Conservation (phyloP, 1,140 invertebrate species). For the Platyura marginata region DNA sequence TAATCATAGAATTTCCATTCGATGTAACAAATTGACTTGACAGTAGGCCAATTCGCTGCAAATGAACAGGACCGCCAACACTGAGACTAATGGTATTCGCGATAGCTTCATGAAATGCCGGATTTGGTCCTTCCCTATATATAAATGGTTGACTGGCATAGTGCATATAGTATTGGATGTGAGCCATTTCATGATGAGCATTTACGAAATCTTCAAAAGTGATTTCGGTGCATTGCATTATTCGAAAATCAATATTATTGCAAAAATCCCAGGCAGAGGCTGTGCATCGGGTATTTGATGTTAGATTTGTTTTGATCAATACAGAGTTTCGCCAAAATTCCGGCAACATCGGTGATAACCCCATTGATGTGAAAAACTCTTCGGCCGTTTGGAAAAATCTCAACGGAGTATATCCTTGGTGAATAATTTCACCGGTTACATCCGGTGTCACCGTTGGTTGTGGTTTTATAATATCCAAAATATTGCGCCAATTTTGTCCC, state of each 20-base stretch:
- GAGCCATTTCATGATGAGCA: conserved; percentile 73
- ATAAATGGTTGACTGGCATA: conserved; percentile 54
- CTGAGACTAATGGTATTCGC: conserved; percentile 71
- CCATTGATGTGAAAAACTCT: conserved; percentile 63
- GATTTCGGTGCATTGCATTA: conserved; percentile 77
- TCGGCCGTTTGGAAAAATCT: conserved; percentile 65
- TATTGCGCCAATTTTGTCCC: conserved; percentile 66
- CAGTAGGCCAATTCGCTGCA: conserved; percentile 45
- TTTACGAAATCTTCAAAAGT: conserved; percentile 62
- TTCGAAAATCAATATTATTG: conserved; percentile 65
- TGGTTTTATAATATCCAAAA: conserved; percentile 59
- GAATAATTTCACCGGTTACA: conserved; percentile 52
- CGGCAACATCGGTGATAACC: conserved; percentile 53
- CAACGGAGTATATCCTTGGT: conserved; percentile 50
- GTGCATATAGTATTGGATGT: conserved; percentile 67
- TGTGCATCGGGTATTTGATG: conserved; percentile 54
- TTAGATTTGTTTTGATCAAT: conserved; percentile 46
- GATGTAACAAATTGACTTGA: neutral
- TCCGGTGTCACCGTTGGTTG: conserved; percentile 53
- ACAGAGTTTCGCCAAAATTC: conserved; percentile 68
- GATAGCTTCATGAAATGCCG: conserved; percentile 78
- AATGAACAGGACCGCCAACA: conserved; percentile 50
- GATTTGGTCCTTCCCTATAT: conserved; percentile 61
- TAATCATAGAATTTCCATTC: conserved; percentile 4
- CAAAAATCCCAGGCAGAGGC: conserved; percentile 82